Percentiles rank a stretch among this genome's conserved stretches.
phyloP scores from a whole-genome alignment of 2,113 vertebrate genomes.

The Condylura cristata region DNA sequence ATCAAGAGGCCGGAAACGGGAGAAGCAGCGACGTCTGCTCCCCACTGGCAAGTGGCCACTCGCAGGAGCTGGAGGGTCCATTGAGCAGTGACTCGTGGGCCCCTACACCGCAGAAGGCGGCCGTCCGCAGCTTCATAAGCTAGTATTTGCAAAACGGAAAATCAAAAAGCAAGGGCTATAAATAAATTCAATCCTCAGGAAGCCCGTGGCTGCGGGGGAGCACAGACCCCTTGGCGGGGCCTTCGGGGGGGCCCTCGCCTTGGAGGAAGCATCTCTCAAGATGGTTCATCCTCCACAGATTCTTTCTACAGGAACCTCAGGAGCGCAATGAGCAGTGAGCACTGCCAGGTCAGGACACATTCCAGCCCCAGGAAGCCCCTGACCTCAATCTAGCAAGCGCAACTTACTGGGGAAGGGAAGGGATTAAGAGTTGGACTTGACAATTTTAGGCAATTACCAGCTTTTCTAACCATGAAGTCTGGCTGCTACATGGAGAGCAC shows the following conservation, averaged over 20 bases:
- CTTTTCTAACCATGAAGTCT: background rate
- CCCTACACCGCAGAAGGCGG: too few species aligned
- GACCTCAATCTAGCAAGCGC: background rate
- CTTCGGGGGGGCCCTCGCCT: background rate
- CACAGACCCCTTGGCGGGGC: fast-evolving
- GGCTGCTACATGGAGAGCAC: background rate
- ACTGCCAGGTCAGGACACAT: background rate
- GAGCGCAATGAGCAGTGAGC: background rate
- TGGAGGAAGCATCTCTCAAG: background rate
- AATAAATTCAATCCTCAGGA: background rate
- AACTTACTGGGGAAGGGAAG: background rate
- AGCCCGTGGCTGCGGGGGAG: too few species aligned
- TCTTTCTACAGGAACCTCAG: background rate
- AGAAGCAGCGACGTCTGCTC: too few species aligned
- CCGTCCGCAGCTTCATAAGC: too few species aligned
- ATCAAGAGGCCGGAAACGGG: background rate
- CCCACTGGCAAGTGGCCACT: too few species aligned
- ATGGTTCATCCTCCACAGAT: background rate
- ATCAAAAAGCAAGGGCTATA: background rate
- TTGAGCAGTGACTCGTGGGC: too few species aligned
- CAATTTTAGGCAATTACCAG: background rate
- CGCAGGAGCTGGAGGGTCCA: too few species aligned
- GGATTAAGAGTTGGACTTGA: background rate
- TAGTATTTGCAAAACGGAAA: too few species aligned
- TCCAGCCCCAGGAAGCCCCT: background rate